Evolutionary conservation across 2,113 vertebrate species (phyloP), one percentile per base, ranked within the genome.

Genomic region (Neoarius graeffei): DNA sequence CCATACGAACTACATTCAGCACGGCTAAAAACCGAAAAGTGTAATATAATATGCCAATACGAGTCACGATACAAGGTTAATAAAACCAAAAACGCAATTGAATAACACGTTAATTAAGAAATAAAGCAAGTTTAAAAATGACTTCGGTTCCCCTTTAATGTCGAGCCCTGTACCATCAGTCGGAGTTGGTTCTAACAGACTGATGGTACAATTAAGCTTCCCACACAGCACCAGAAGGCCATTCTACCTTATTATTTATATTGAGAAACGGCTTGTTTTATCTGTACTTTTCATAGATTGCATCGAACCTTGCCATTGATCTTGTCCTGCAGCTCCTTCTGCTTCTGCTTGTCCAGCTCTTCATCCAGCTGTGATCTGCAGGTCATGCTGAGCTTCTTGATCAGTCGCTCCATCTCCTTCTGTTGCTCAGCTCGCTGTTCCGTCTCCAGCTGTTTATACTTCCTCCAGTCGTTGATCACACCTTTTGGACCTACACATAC

Each of bases 381-480:
- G 0, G 95, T 98, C 97, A 99, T 94, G 0, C 98, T 98, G 10
- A 99, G 93, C 91, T 96, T 99, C 92, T 98, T 97, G 27, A 99
- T 97, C 77, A 99, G 95, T 42, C 95, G 89, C 57, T 99, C 97
- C 97, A 99, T 98, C 92, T 99, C 98, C 50, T 94, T 95, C 89
- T 97, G 95, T 92, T 99, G 98, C 91, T 99, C 98, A 86, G 97
- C 96, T 85, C 95, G 95, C 90, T 99, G 98, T 87, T 99, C 98
- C 0, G 96, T 98, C 90, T 99, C 97, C 94, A 99, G 91, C 89
- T 99, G 98, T 84, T 99, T 99, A 91, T 96, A 99, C 81, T 98
- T 97, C 30, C 98, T 93, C 98, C 98, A 99, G 93, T 99, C 98
- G 23, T 99, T 98, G 88, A 99, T 97, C 86, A 99, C 98, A 8